Evolutionary conservation across 2,888 invertebrate species (phyloP).

Genomic region (Ophioninae sp.): DNA sequence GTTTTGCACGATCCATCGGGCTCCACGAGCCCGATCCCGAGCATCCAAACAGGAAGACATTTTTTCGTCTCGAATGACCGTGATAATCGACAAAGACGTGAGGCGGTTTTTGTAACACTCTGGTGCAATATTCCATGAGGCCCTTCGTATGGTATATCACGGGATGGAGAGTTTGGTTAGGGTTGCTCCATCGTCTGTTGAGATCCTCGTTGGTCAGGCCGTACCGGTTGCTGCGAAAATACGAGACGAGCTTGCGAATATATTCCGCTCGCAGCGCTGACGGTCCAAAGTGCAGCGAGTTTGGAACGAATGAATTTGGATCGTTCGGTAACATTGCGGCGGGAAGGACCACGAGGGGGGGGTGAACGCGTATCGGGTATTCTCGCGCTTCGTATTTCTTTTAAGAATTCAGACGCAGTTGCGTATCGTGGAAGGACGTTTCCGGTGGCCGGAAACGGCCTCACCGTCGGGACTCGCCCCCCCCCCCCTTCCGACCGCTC

Average conservation of each 20-base stretch:
- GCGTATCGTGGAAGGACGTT: conserved; percentile 73
- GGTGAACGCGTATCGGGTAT: too few species aligned
- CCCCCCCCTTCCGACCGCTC: neutral
- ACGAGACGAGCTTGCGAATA: conserved; percentile 64
- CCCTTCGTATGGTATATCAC: conserved; percentile 92
- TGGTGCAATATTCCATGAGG: conserved; percentile 84
- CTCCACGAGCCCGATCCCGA: conserved; percentile 87
- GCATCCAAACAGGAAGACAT: conserved; percentile 93
- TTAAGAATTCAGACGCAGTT: conserved; percentile 77
- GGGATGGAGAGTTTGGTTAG: conserved; percentile 88
- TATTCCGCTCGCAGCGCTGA: neutral
- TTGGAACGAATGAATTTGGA: neutral
- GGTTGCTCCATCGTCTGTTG: conserved; percentile 92
- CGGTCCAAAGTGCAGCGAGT: too few species aligned
- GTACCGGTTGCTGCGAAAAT: conserved; percentile 87
- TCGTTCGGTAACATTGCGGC: neutral
- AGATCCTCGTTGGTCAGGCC: conserved; percentile 92
- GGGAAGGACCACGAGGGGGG: neutral
- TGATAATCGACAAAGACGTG: conserved; percentile 89
- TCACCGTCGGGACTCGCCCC: conserved; percentile 19
- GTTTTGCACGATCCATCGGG: conserved; percentile 83
- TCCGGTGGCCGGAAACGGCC: conserved; percentile 77
- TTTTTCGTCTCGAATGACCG: conserved; percentile 92
- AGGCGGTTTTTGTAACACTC: conserved; percentile 84
- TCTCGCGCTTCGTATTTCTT: conserved; percentile 61